These are phyloP conservation scores for Stichopus chloronotus DNA, from an alignment of 35 echinoderm and acorn worm species.

Conservation along the genomic window DNA sequence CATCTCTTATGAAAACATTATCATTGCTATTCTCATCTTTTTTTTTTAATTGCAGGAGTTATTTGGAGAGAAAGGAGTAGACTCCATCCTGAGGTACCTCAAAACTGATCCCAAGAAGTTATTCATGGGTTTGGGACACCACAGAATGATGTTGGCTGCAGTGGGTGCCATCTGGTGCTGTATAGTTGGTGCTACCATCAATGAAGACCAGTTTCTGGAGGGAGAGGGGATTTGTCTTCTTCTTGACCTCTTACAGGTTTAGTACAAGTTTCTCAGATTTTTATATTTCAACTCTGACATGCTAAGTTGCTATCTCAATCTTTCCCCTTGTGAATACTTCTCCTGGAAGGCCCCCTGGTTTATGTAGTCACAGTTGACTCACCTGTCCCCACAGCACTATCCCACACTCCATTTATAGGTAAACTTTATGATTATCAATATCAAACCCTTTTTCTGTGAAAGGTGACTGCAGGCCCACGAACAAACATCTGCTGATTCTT, in stretches of 20 bases:
- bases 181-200: conserved; percentile 86
- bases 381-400: no score
- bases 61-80: conserved; percentile 92
- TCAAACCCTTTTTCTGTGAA: no score
- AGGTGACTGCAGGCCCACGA: no score
- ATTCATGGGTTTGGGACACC: conserved; percentile 80
- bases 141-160: conserved; percentile 87
- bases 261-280: not conserved
- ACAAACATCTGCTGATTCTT: no score
- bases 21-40: not conserved
- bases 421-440: no score
- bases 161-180: conserved; percentile 93
- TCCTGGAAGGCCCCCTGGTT: no score
- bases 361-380: no score
- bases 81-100: conserved; percentile 84
- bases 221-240: conserved; percentile 91
- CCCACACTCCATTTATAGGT: no score
- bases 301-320: not conserved
- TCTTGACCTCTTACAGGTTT: conserved; percentile 85
- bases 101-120: conserved; percentile 85
- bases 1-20: no score
- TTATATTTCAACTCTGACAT: not conserved
- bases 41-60: conserved; percentile 62
- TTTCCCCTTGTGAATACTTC: no score
- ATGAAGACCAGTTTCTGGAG: conserved; percentile 92